A percentile compares a stretch with the other conserved stretches of the same genome.
Conservation (phyloP, 2,797 vertebrate genomes). For the Parotocinclus haroldoi region DNA sequence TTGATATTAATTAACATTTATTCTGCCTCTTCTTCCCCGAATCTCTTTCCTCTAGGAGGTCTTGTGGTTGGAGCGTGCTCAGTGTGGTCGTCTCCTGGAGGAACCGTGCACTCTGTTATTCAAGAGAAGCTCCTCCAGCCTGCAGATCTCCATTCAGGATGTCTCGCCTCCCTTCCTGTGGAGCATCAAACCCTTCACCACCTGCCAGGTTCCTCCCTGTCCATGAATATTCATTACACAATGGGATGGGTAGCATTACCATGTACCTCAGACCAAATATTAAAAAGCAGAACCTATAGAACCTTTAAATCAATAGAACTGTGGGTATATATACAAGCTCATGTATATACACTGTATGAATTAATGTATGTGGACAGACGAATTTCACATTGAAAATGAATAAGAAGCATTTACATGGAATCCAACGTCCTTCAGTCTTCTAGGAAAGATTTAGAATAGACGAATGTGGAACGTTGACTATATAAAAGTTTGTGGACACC, state of each 20-base stretch:
- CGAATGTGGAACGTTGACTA: no score
- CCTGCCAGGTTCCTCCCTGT: conserved; percentile 83
- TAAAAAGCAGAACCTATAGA: conserved; percentile 9
- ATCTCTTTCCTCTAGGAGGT: conserved; percentile 76
- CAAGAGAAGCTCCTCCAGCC: conserved; percentile 87
- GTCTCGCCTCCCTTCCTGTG: conserved; percentile 89
- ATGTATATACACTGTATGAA: no score
- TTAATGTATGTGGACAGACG: no score
- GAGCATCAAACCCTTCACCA: conserved; percentile 96
- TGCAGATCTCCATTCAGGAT: conserved; percentile 95
- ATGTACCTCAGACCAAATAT: conserved; percentile 43
- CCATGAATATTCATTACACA: conserved; percentile 30
- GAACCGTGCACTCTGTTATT: conserved; percentile 92
- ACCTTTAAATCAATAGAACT: no score
- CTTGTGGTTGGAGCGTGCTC: conserved; percentile 81
- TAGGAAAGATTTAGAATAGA: no score
- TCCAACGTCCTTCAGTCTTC: no score
- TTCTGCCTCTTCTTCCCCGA: neutral
- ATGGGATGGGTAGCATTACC: conserved; percentile 25
- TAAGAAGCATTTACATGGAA: no score
- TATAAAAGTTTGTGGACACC: no score
- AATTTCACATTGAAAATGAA: no score
- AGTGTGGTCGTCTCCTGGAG: conserved; percentile 88
- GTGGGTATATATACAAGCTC: no score
- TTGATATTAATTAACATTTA: neutral